Conservation (phyloP, 37 sponge, comb jelly and placozoan species). For the Lycopodina hypogea region DNA sequence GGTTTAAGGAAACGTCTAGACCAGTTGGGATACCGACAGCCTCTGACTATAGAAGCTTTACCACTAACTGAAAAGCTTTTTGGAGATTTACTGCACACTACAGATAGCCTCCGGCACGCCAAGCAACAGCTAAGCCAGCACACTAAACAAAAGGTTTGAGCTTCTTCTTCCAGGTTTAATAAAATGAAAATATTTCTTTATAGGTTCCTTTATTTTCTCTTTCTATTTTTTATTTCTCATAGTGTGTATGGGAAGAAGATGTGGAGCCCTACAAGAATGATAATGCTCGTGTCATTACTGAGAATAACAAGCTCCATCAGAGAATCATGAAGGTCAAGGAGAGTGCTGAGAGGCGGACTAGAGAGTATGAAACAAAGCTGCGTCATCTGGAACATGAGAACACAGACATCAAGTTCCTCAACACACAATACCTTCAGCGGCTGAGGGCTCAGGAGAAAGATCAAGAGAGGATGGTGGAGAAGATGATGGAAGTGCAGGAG, state of each 20-base stretch:
- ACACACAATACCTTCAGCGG: slow-evolving; percentile 89
- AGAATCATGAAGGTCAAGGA: slow-evolving; percentile 83
- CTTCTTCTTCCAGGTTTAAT: background rate
- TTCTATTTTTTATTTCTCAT: background rate
- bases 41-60: slow-evolving; percentile 83
- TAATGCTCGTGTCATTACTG: slow-evolving; percentile 86
- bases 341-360: slow-evolving; percentile 48
- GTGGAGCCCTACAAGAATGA: slow-evolving; percentile 94
- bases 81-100: slow-evolving; percentile 95
- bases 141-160: slow-evolving; percentile 60
- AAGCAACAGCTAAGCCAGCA: slow-evolving; percentile 72
- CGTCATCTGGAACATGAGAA: slow-evolving; percentile 92
- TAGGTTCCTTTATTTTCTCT: no score
- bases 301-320: slow-evolving; percentile 92
- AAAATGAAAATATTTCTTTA: background rate
- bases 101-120: slow-evolving; percentile 90
- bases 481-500: slow-evolving; percentile 90
- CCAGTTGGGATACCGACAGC: slow-evolving; percentile 97
- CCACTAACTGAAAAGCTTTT: slow-evolving; percentile 94
- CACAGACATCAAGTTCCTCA: slow-evolving; percentile 94
- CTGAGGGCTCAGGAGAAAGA: slow-evolving; percentile 79
- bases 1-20: slow-evolving; percentile 90
- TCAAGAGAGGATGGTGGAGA: slow-evolving; percentile 68
- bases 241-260: slow-evolving; percentile 51
- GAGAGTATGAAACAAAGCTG: slow-evolving; percentile 75